phyloP scores from a whole-genome alignment of 1,140 invertebrate genomes.

The Sarcophaga peregrina region DNA sequence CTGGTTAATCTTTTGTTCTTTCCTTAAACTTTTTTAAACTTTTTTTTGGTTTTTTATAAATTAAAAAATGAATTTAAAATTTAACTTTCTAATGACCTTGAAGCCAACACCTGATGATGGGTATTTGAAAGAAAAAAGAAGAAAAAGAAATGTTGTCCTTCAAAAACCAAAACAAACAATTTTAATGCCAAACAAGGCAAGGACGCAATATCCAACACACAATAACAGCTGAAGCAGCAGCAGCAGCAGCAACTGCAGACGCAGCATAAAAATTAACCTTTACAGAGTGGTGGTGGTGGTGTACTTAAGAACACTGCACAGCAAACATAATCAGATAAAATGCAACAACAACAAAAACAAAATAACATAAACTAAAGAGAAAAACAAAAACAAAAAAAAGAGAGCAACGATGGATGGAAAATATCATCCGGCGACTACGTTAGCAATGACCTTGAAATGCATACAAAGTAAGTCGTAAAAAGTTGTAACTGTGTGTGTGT shows the following conservation, averaged over 20 bases:
- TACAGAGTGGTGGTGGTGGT: background rate
- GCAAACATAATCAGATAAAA: background rate
- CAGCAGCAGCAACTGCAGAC: background rate
- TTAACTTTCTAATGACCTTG: constrained; percentile 8
- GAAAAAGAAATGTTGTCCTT: background rate
- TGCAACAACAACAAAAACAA: background rate
- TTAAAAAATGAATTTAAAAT: background rate
- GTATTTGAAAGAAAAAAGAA: background rate
- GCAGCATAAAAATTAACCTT: no score
- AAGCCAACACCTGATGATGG: constrained; percentile 25
- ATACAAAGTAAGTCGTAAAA: background rate
- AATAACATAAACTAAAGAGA: background rate
- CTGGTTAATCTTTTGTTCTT: no score
- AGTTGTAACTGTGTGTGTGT: background rate
- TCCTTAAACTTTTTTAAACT: no score
- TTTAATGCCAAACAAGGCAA: background rate
- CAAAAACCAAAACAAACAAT: constrained; percentile 31
- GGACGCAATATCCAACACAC: background rate
- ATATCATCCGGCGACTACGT: background rate
- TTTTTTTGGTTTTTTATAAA: no score
- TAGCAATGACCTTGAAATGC: constrained; percentile 25
- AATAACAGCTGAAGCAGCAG: background rate
- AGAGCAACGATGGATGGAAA: background rate
- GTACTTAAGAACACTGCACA: background rate
- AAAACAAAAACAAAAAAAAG: background rate